phyloP scores from a whole-genome alignment of 1,140 invertebrate species.

The Arctopsyche grandis region DNA sequence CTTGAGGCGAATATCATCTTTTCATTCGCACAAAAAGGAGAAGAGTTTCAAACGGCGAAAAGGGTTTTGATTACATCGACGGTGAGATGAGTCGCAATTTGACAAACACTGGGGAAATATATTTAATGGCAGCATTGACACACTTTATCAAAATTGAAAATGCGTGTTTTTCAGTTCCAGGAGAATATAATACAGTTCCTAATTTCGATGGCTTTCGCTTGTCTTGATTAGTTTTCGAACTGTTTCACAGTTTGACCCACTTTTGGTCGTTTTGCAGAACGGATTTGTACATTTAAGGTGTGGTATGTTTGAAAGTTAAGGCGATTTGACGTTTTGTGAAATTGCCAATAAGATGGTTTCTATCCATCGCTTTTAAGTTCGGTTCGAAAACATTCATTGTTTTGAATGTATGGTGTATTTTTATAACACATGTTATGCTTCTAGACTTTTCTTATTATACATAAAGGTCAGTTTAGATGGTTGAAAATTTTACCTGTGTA shows the following conservation, averaged over 20 bases:
- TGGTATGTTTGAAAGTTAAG: background rate
- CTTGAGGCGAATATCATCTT: background rate
- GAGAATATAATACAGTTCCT: background rate
- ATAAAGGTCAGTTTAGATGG: too few species aligned
- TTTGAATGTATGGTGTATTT: background rate
- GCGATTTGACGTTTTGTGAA: background rate
- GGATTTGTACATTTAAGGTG: too few species aligned
- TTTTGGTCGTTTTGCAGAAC: background rate
- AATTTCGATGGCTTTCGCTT: background rate
- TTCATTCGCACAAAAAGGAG: background rate
- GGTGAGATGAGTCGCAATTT: background rate
- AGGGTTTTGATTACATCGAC: slow-evolving; percentile 6
- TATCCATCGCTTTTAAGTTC: background rate
- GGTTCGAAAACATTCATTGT: background rate
- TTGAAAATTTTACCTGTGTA: too few species aligned
- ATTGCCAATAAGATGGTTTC: background rate
- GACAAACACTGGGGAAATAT: background rate
- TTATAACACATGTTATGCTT: too few species aligned
- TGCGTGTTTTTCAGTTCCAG: too few species aligned
- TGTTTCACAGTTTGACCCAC: background rate
- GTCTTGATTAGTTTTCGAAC: background rate
- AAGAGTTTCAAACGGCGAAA: background rate
- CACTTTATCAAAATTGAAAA: too few species aligned
- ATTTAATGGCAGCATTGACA: too few species aligned
- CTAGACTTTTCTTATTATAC: too few species aligned